A percentile compares a stretch with the other conserved stretches of the same genome.
Conservation (phyloP, 1,140 invertebrate genomes). For the Pachypeltis micranthus region DNA sequence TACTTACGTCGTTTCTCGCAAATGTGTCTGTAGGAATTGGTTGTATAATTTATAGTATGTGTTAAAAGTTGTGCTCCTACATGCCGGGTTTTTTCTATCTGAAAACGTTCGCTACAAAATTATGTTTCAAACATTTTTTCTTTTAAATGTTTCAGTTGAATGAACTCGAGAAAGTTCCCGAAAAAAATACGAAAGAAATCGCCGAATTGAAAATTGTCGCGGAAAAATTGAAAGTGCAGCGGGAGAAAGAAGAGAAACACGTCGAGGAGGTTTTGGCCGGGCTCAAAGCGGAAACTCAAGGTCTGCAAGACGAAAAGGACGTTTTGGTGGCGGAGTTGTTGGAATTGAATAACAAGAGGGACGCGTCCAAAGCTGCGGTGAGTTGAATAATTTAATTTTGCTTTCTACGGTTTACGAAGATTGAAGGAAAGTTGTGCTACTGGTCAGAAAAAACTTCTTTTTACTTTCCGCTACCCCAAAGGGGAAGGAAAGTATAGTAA, state of each 20-base stretch:
- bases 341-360: conserved; percentile 52
- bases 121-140: neutral
- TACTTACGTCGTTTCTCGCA: too few species aligned
- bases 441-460: too few species aligned
- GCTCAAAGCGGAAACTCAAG: conserved; percentile 34
- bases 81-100: neutral
- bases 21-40: too few species aligned
- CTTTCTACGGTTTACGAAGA: too few species aligned
- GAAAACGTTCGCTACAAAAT: neutral
- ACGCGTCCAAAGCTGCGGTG: conserved; percentile 57
- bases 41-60: too few species aligned
- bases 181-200: conserved; percentile 58
- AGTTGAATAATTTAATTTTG: conserved; percentile 20
- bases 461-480: too few species aligned
- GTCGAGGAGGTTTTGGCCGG: conserved; percentile 38
- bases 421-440: too few species aligned
- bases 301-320: conserved; percentile 51
- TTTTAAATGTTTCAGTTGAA: conserved; percentile 35
- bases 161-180: conserved; percentile 45
- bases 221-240: conserved; percentile 33
- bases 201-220: conserved; percentile 47
- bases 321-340: conserved; percentile 52
- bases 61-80: too few species aligned
- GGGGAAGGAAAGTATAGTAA: too few species aligned
- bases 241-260: conserved; percentile 42